Conservation (phyloP, 2,797 vertebrate genomes). For the Betta splendens region DNA sequence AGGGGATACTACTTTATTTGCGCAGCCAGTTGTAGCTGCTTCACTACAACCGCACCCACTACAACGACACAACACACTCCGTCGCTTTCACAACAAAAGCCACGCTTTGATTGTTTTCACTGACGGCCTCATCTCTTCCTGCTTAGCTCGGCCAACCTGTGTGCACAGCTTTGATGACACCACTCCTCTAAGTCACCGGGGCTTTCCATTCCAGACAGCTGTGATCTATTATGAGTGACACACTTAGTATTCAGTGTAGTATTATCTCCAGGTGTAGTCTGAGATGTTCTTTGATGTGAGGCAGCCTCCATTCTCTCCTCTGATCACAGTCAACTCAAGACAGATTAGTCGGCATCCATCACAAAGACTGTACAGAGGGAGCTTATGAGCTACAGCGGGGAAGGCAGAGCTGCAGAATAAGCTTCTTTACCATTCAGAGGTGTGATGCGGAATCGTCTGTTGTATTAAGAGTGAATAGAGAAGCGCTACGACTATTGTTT, state of each 20-base stretch:
- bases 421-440: slow-evolving; percentile 66
- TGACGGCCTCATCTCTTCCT: slow-evolving; percentile 27
- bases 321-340: slow-evolving; percentile 73
- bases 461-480: slow-evolving; percentile 51
- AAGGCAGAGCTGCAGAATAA: slow-evolving; percentile 70
- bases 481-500: slow-evolving; percentile 48
- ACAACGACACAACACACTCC: neutral
- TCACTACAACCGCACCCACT: neutral
- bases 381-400: slow-evolving; percentile 50
- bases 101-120: slow-evolving; percentile 32
- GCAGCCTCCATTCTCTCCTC: slow-evolving; percentile 68
- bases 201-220: slow-evolving; percentile 61
- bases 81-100: slow-evolving; percentile 8
- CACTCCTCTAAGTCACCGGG: slow-evolving; percentile 40
- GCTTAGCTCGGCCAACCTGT: slow-evolving; percentile 35
- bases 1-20: neutral
- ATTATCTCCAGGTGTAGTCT: slow-evolving; percentile 76
- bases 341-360: slow-evolving; percentile 75
- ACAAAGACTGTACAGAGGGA: slow-evolving; percentile 59
- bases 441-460: slow-evolving; percentile 45
- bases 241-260: slow-evolving; percentile 47
- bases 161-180: slow-evolving; percentile 52
- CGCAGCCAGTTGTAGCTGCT: neutral
- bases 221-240: slow-evolving; percentile 69
- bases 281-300: slow-evolving; percentile 72